Percentiles rank a stretch among this genome's conserved stretches.
phyloP scores from a whole-genome alignment of 2,888 invertebrate species.

The Nomada ferruginata region DNA sequence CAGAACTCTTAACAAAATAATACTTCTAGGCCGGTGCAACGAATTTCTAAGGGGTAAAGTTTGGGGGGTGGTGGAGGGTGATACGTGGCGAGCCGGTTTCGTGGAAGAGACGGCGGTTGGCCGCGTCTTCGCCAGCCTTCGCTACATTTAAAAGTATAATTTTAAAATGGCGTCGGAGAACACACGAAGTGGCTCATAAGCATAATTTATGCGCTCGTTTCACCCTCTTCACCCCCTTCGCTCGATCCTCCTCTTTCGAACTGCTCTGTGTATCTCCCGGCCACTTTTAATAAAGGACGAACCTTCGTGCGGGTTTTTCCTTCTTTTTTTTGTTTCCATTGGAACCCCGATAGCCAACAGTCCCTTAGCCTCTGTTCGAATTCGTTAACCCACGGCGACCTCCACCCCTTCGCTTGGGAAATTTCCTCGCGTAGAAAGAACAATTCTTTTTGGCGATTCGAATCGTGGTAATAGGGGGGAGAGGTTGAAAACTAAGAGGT shows the following conservation, averaged over 20 bases:
- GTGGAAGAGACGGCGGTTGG: conserved; percentile 31
- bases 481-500: too few species aligned
- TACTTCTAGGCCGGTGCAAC: conserved; percentile 54
- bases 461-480: background rate
- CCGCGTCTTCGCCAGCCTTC: conserved; percentile 27
- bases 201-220: conserved; percentile 75
- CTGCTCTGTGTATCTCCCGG: conserved; percentile 43
- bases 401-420: background rate
- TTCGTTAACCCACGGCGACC: conserved; percentile 64
- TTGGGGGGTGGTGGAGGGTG: conserved; percentile 47
- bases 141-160: conserved; percentile 74
- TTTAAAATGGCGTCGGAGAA: conserved; percentile 74
- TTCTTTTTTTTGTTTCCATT: conserved; percentile 51
- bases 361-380: conserved; percentile 60
- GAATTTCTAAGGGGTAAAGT: conserved; percentile 47
- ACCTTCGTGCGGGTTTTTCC: background rate
- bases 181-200: conserved; percentile 75
- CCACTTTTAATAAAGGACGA: conserved; percentile 70
- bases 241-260: background rate
- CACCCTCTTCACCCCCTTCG: conserved; percentile 32
- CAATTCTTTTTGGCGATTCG: conserved; percentile 38
- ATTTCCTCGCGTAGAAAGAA: background rate
- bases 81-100: conserved; percentile 57
- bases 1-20: conserved; percentile 62
- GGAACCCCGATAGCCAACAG: conserved; percentile 30